Conservation (phyloP, 1,140 invertebrate genomes). For the Drosophila sulfurigaster region DNA sequence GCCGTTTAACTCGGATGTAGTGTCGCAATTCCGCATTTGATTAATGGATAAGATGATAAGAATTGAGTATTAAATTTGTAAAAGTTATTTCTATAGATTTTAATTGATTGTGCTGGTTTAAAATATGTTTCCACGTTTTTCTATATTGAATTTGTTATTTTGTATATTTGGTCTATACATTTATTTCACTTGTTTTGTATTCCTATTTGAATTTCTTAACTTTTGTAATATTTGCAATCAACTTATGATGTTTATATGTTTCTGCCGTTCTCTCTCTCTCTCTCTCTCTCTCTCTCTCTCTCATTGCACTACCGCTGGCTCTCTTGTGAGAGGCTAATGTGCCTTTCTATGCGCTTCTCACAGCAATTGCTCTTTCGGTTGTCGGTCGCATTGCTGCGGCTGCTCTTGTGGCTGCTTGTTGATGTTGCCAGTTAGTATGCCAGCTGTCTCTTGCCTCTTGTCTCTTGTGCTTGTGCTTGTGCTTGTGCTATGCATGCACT, state of each 20-base stretch:
- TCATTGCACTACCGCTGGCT: neutral
- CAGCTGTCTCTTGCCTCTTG: neutral
- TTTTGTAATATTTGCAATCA: no score
- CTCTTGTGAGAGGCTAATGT: neutral
- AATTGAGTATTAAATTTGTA: no score
- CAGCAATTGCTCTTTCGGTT: neutral
- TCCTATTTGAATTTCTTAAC: neutral
- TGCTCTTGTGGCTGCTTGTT: neutral
- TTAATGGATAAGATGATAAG: neutral
- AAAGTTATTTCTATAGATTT: no score
- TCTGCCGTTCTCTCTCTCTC: neutral
- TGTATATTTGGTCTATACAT: no score
- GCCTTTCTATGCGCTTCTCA: conserved; percentile 31
- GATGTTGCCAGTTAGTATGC: conserved; percentile 1
- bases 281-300: neutral
- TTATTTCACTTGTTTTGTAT: neutral
- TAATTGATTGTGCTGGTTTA: no score
- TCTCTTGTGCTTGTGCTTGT: no score
- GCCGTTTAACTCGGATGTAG: neutral
- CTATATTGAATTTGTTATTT: no score
- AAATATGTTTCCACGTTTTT: no score
- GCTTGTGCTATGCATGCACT: conserved; percentile 15
- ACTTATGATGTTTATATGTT: no score
- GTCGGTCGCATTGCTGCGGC: neutral
- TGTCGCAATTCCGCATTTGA: no score